phyloP scores from a whole-genome alignment of 2,888 invertebrate genomes.

The Bembecia ichneumoniformis region DNA sequence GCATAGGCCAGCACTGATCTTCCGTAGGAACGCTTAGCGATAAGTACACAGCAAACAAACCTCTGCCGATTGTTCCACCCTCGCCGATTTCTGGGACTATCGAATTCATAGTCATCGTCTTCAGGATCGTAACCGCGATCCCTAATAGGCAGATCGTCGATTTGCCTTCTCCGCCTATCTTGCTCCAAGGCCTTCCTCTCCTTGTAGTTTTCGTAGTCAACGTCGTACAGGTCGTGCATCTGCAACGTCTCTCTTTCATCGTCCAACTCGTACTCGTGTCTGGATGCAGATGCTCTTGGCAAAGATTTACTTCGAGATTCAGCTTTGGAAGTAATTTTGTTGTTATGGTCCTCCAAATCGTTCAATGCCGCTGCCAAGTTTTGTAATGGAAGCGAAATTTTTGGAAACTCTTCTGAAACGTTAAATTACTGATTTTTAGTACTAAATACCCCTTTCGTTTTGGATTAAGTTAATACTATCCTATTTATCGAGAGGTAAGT shows the following conservation, averaged over 20 bases:
- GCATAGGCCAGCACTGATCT: too few species aligned
- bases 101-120: slow-evolving; percentile 57
- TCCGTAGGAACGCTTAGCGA: too few species aligned
- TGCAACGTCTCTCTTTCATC: slow-evolving; percentile 52
- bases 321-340: slow-evolving; percentile 36
- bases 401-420: slow-evolving; percentile 44
- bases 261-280: slow-evolving; percentile 41
- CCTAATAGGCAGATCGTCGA: slow-evolving; percentile 30
- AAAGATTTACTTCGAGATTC: slow-evolving; percentile 52
- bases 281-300: slow-evolving; percentile 44
- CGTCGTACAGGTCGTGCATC: slow-evolving; percentile 58
- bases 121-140: slow-evolving; percentile 58
- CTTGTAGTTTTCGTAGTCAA: slow-evolving; percentile 62
- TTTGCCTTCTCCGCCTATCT: slow-evolving; percentile 31
- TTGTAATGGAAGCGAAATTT: slow-evolving; percentile 55
- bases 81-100: slow-evolving; percentile 11
- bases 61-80: neutral
- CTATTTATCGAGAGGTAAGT: too few species aligned
- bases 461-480: too few species aligned
- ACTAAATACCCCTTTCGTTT: neutral
- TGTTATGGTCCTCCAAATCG: slow-evolving; percentile 48
- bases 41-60: neutral
- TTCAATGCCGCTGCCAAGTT: slow-evolving; percentile 58
- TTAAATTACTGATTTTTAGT: neutral
- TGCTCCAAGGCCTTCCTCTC: slow-evolving; percentile 51